Percentiles rank a stretch among this genome's conserved stretches.
phyloP scores from a whole-genome alignment of 1,140 invertebrate species.

The Cheumatopsyche charites region DNA sequence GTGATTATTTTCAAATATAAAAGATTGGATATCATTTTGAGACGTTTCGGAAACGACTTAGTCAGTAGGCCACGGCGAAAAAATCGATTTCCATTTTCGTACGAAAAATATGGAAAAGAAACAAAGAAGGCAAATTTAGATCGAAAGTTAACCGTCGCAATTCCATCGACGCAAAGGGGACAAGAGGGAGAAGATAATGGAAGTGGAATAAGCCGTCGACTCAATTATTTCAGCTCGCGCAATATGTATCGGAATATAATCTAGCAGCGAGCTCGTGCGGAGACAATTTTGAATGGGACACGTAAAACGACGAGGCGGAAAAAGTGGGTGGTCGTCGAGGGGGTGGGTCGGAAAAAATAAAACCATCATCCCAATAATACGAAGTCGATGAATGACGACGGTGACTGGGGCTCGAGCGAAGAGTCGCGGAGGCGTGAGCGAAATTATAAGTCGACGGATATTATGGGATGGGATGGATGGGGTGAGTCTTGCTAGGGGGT shows the following conservation, averaged over 20 bases:
- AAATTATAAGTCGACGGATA: constrained; percentile 45
- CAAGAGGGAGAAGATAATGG: constrained; percentile 13
- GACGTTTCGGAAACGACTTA: no score
- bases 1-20: no score
- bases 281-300: constrained; percentile 22
- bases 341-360: constrained; percentile 6
- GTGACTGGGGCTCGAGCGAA: constrained; percentile 34
- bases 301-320: not conserved
- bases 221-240: constrained; percentile 25
- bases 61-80: no score
- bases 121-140: no score
- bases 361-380: constrained; percentile 13
- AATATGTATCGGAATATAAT: constrained; percentile 32
- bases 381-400: constrained; percentile 34
- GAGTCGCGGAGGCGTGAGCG: constrained; percentile 37
- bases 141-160: no score
- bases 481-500: no score
- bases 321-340: not conserved
- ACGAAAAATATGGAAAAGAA: no score
- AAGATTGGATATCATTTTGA: no score
- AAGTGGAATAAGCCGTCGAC: constrained; percentile 23
- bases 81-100: no score
- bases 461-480: not conserved
- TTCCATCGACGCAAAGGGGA: no score
- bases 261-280: constrained; percentile 14